A percentile compares a stretch with the other conserved stretches of the same genome.
These are phyloP conservation scores for Hemicentrotus pulcherrimus DNA, from an alignment of 35 echinoderm and acorn worm genomes.

Conservation along the genomic window DNA sequence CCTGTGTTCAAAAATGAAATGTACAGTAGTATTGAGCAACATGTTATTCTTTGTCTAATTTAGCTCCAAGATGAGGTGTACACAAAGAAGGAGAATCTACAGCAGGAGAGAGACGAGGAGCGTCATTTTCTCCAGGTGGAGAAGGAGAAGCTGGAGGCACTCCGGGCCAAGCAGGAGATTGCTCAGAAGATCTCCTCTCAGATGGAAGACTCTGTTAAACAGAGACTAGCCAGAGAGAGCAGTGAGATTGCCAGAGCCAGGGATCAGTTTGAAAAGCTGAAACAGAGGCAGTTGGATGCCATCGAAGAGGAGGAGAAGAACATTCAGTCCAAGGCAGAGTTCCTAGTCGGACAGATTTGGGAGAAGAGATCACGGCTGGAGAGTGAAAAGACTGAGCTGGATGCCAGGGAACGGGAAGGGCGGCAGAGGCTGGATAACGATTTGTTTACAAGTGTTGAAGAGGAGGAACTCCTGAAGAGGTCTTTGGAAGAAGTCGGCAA, in stretches of 20 bases:
- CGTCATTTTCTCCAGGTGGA: slow-evolving; percentile 81
- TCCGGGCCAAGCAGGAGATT: slow-evolving; percentile 77
- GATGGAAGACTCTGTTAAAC: slow-evolving; percentile 73
- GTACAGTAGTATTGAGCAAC: no score
- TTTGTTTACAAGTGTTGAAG: slow-evolving; percentile 65
- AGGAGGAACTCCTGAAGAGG: slow-evolving; percentile 56
- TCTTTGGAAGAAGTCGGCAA: slow-evolving; percentile 59
- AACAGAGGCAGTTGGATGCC: slow-evolving; percentile 81
- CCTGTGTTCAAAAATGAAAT: no score
- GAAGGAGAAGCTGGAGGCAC: slow-evolving; percentile 83
- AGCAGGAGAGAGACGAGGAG: slow-evolving; percentile 85
- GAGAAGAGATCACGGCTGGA: slow-evolving; percentile 74
- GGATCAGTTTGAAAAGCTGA: slow-evolving; percentile 82
- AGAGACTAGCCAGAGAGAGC: slow-evolving; percentile 72
- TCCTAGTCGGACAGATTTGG: slow-evolving; percentile 78
- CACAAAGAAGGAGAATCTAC: slow-evolving; percentile 65
- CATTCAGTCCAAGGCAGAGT: slow-evolving; percentile 83
- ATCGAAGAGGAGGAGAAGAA: slow-evolving; percentile 88
- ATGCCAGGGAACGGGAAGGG: slow-evolving; percentile 62
- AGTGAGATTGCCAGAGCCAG: slow-evolving; percentile 79
- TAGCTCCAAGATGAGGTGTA: slow-evolving; percentile 77
- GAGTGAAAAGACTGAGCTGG: slow-evolving; percentile 64
- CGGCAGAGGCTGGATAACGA: slow-evolving; percentile 45
- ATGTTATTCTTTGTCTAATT: not conserved
- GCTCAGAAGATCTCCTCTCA: slow-evolving; percentile 64